Evolutionary conservation across 1,140 invertebrate species (phyloP).

Genomic region (Acromyrmex echinatior): DNA sequence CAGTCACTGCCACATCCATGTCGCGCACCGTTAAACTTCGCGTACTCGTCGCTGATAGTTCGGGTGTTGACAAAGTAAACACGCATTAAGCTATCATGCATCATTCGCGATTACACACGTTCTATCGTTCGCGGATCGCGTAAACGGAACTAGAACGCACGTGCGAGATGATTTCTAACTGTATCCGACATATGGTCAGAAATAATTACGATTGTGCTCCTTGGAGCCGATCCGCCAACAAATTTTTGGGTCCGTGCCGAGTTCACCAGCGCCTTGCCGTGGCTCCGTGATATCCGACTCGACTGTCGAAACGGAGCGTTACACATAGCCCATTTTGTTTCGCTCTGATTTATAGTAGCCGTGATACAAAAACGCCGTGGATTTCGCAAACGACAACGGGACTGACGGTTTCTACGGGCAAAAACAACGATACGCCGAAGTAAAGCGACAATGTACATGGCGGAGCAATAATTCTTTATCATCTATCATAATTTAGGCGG

Average conservation of each 20-base stretch:
- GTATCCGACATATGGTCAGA: constrained; percentile 55
- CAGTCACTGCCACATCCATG: neutral
- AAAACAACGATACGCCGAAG: constrained; percentile 40
- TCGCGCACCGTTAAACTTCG: constrained; percentile 27
- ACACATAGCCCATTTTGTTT: constrained; percentile 62
- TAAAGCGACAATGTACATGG: constrained; percentile 45
- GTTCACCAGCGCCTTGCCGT: constrained; percentile 54
- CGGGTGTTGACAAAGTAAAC: constrained; percentile 48
- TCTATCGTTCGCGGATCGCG: constrained; percentile 14
- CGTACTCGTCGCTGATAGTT: constrained; percentile 26
- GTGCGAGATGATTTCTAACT: constrained; percentile 53
- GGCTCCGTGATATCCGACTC: constrained; percentile 54
- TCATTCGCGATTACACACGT: constrained; percentile 42
- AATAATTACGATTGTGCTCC: constrained; percentile 67
- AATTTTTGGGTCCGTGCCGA: constrained; percentile 75
- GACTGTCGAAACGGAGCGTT: constrained; percentile 68
- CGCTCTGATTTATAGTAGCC: constrained; percentile 64
- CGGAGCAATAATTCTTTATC: constrained; percentile 30
- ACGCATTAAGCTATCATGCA: constrained; percentile 50
- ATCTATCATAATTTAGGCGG: constrained; percentile 23
- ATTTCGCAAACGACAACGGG: constrained; percentile 34
- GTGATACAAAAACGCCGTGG: constrained; percentile 58
- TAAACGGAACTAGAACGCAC: constrained; percentile 59
- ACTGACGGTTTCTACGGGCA: constrained; percentile 34
- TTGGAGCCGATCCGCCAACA: constrained; percentile 65